Conservation (phyloP, 2,797 vertebrate genomes). For the Chaetophractus vellerosus region DNA sequence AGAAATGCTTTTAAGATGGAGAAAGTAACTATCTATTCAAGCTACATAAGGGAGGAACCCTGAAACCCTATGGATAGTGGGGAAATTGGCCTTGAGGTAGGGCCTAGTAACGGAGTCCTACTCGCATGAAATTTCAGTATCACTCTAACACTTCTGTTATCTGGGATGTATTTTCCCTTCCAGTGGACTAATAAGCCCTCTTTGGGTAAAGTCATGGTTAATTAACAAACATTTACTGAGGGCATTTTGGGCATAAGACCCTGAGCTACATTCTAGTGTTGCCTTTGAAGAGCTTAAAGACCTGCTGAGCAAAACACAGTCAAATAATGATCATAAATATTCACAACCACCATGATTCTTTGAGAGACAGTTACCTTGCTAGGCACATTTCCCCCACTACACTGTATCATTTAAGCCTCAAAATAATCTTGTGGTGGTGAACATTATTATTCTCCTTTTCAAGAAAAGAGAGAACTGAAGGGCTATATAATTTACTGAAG, state of each 20-base stretch:
- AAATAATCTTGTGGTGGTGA: neutral
- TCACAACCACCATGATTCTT: neutral
- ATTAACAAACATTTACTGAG: constrained; percentile 6
- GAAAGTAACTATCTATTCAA: neutral
- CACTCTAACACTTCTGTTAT: neutral
- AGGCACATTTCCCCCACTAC: neutral
- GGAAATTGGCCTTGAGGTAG: neutral
- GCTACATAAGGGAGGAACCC: neutral
- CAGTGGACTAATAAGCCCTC: neutral
- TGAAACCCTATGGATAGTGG: neutral
- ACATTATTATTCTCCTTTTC: constrained; percentile 3
- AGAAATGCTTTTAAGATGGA: constrained; percentile 34
- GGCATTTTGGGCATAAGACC: neutral
- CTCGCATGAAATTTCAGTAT: neutral
- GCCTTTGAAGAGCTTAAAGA: constrained; percentile 14
- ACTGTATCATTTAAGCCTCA: neutral
- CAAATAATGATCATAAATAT: neutral
- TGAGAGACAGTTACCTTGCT: neutral
- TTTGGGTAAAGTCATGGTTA: neutral
- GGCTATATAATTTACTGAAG: neutral
- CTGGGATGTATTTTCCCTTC: neutral
- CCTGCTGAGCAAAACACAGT: constrained; percentile 22
- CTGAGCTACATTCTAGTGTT: constrained; percentile 41
- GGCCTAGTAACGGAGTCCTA: neutral
- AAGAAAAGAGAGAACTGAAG: neutral